Evolutionary conservation across 2,113 vertebrate species (phyloP).

Genomic region (Electrona antarctica): DNA sequence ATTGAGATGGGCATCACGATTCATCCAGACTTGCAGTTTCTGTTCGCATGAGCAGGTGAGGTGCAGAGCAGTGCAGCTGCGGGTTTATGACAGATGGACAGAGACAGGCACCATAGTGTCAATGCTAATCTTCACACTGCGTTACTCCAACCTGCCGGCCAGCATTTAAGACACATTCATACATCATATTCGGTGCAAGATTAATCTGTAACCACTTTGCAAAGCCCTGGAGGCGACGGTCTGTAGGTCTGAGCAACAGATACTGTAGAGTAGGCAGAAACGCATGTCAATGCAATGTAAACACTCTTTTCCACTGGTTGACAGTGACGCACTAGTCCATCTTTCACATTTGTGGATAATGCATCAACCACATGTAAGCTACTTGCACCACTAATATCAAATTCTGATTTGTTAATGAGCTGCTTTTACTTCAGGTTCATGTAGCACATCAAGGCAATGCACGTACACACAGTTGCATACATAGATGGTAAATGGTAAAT

Average conservation of each 20-base stretch:
- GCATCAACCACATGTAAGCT: too few relatives aligned
- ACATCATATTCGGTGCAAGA: constrained; percentile 2
- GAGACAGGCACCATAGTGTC: constrained; percentile 20
- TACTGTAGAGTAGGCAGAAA: constrained; percentile 6
- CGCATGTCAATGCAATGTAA: constrained; percentile 29
- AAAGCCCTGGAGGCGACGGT: constrained; percentile 5
- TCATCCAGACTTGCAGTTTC: constrained; percentile 68
- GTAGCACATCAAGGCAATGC: too few relatives aligned
- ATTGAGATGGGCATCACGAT: constrained; percentile 80
- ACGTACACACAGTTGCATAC: neutral
- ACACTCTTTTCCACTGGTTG: constrained; percentile 22
- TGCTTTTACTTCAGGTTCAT: too few relatives aligned
- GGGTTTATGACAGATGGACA: constrained; percentile 28
- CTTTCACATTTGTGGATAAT: too few relatives aligned
- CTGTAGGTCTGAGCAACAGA: neutral
- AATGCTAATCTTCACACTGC: constrained; percentile 39
- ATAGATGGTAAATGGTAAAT: too few relatives aligned
- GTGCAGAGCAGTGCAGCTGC: constrained; percentile 49
- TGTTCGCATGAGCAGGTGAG: constrained; percentile 68
- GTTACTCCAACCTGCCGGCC: constrained; percentile 36
- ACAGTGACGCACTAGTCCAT: neutral
- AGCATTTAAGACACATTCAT: constrained; percentile 18
- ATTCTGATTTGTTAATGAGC: too few relatives aligned
- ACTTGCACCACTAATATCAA: too few relatives aligned
- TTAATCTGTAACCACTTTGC: neutral